Conservation (phyloP, 2,888 invertebrate species). For the Mechanitis mazaeus region DNA sequence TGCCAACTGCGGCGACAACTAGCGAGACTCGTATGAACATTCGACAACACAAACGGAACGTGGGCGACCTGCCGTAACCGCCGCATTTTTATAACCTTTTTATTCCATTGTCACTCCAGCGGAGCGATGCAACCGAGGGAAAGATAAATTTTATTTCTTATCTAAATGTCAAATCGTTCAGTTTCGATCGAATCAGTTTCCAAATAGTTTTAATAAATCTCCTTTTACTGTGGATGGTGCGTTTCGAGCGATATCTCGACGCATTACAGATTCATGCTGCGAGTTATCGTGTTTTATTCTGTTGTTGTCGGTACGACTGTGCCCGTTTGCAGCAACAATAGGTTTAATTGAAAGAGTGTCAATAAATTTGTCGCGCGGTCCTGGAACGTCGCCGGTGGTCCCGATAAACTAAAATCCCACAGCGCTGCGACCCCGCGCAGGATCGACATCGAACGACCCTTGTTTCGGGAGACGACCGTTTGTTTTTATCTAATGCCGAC, state of each 20-base stretch:
- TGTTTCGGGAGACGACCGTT: constrained; percentile 54
- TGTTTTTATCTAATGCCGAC: constrained; percentile 66
- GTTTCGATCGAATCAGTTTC: constrained; percentile 76
- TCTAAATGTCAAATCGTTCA: constrained; percentile 77
- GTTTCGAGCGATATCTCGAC: constrained; percentile 60
- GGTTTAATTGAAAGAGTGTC: constrained; percentile 77
- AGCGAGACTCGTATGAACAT: constrained; percentile 45
- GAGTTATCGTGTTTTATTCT: constrained; percentile 72
- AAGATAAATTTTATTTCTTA: constrained; percentile 76
- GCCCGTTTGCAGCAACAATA: constrained; percentile 59
- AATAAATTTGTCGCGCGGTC: constrained; percentile 71
- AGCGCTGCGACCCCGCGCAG: constrained; percentile 52
- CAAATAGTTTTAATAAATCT: constrained; percentile 78
- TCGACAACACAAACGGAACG: constrained; percentile 65
- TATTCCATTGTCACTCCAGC: constrained; percentile 74
- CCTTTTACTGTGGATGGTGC: constrained; percentile 68
- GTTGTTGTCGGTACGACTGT: constrained; percentile 66
- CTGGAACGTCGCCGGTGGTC: constrained; percentile 67
- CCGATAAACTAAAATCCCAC: constrained; percentile 54
- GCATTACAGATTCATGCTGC: constrained; percentile 67
- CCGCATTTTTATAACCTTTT: constrained; percentile 74
- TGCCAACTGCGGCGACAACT: constrained; percentile 52
- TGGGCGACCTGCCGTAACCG: constrained; percentile 65
- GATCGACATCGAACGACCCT: constrained; percentile 44
- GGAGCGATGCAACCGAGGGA: constrained; percentile 61